Conservation (phyloP, 2,113 vertebrate species). For the Ovibos moschatus region DNA sequence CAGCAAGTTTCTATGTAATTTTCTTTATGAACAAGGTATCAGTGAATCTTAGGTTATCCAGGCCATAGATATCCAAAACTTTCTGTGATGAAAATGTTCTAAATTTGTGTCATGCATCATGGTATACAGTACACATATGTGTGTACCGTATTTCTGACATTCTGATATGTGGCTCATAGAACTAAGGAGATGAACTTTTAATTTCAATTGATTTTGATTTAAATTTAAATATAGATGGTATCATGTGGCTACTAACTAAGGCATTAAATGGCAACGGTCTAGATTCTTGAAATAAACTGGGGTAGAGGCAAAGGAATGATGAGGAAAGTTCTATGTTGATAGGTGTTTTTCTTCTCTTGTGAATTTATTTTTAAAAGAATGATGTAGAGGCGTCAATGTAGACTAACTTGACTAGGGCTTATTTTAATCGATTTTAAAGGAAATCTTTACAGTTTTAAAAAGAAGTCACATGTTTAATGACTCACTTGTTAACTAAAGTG, state of each 20-base stretch:
- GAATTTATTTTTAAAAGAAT: neutral
- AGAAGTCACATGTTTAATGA: neutral
- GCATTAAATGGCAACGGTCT: neutral
- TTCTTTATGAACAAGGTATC: neutral
- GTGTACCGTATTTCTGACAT: neutral
- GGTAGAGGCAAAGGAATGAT: neutral
- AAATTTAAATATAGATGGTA: neutral
- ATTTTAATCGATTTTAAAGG: neutral
- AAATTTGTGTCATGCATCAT: neutral
- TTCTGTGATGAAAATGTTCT: neutral
- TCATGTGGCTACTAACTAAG: neutral
- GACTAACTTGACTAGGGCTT: neutral
- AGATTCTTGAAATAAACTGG: neutral
- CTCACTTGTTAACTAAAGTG: neutral
- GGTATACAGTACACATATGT: neutral
- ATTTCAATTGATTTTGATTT: neutral
- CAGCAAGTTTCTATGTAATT: neutral
- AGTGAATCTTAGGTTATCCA: neutral
- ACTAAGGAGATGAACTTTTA: neutral
- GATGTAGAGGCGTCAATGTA: neutral
- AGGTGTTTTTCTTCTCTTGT: neutral
- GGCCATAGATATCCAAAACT: neutral
- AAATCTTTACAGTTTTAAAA: neutral
- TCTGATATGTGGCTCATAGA: neutral
- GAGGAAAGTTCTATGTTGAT: neutral